These are phyloP conservation scores for Sympetrum striolatum DNA, from an alignment of 2,888 invertebrate genomes.

Conservation along the genomic window DNA sequence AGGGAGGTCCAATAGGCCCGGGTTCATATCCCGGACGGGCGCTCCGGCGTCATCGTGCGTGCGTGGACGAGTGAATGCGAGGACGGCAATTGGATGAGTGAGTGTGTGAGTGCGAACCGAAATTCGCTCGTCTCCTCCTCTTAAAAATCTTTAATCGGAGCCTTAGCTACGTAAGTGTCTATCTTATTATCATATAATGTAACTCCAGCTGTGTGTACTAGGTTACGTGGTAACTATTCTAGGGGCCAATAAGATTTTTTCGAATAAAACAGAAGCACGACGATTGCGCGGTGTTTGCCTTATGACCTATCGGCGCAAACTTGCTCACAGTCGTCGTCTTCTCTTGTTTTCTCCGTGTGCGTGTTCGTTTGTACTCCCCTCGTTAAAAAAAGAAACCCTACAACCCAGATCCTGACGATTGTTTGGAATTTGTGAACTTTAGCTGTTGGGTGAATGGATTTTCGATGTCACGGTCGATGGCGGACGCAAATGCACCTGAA, in stretches of 20 bases:
- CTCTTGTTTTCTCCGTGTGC: conserved; percentile 31
- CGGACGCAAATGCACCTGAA: background rate
- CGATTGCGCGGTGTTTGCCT: background rate
- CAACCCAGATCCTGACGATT: background rate
- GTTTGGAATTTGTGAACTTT: background rate
- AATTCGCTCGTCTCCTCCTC: conserved; percentile 26
- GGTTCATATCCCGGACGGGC: background rate
- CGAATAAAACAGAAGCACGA: conserved; percentile 8
- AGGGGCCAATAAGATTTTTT: conserved; percentile 44
- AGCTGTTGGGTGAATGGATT: conserved; percentile 1
- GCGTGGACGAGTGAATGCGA: background rate
- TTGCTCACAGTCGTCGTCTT: conserved; percentile 15
- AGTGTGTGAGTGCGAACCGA: background rate
- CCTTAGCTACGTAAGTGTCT: conserved; percentile 36
- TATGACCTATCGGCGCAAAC: background rate
- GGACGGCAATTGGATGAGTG: background rate
- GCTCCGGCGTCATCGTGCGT: background rate
- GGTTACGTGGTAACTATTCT: conserved; percentile 44
- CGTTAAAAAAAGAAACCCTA: background rate
- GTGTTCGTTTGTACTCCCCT: conserved; percentile 36
- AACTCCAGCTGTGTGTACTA: conserved; percentile 37
- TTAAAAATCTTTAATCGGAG: conserved; percentile 9
- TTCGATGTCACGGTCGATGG: background rate
- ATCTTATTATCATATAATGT: conserved; percentile 15
- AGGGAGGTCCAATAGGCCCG: background rate